phyloP scores from a whole-genome alignment of 1,140 invertebrate species.

The Spodoptera litura region DNA sequence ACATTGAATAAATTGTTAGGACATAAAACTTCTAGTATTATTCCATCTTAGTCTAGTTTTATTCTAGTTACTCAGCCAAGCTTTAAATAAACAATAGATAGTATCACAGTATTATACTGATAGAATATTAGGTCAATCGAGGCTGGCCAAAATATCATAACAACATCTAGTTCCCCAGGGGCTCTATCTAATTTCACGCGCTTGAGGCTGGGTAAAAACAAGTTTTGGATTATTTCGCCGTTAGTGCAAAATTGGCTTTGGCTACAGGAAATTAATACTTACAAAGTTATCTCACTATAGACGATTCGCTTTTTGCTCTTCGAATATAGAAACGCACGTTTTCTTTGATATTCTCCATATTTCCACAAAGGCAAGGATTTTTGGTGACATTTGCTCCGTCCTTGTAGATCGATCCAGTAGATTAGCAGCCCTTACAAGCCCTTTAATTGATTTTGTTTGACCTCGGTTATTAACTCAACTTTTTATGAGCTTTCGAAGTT shows the following conservation, averaged over 20 bases:
- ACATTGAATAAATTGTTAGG: not conserved
- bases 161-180: conserved; percentile 16
- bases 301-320: not conserved
- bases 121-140: conserved; percentile 30
- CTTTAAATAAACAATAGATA: conserved; percentile 23
- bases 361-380: too few relatives aligned
- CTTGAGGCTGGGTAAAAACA: conserved; percentile 9
- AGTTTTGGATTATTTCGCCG: not conserved
- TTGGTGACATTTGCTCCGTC: not conserved
- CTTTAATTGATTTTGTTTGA: conserved; percentile 22
- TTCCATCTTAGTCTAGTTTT: not conserved
- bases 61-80: not conserved
- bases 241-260: conserved; percentile 5
- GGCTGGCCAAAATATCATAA: conserved; percentile 26
- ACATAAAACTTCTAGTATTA: not conserved
- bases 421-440: conserved; percentile 9
- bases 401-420: conserved; percentile 17
- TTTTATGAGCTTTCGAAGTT: conserved; percentile 1
- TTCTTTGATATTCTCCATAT: too few relatives aligned
- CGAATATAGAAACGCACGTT: not conserved
- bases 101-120: conserved; percentile 15
- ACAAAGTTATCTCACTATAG: not conserved
- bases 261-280: not conserved
- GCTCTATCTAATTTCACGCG: conserved; percentile 34
- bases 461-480: not conserved